phyloP scores from a whole-genome alignment of 2,113 vertebrate genomes.

The Pavo muticus region DNA sequence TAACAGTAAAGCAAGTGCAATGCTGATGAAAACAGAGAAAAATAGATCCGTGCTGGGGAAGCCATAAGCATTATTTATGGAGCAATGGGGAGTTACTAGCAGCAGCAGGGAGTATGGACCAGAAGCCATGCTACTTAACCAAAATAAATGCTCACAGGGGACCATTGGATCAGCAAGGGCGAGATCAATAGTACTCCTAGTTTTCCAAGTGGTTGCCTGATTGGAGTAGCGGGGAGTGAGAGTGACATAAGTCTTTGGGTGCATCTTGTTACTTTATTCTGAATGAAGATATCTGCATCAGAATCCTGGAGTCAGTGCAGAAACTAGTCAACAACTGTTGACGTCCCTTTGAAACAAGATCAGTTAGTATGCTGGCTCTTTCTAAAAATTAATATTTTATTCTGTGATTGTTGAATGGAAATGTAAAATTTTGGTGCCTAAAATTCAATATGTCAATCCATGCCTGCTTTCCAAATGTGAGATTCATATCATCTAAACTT shows the following conservation, averaged over 20 bases:
- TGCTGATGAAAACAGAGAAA: conserved; percentile 32
- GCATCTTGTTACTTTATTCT: conserved; percentile 25
- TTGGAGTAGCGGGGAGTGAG: conserved; percentile 26
- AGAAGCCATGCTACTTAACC: conserved; percentile 61
- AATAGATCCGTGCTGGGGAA: conserved; percentile 44
- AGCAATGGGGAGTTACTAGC: conserved; percentile 56
- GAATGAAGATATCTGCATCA: conserved; percentile 1
- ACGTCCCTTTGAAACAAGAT: not conserved
- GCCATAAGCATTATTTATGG: conserved; percentile 60
- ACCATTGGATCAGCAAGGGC: conserved; percentile 57
- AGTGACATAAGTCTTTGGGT: conserved; percentile 46
- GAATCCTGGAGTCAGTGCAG: not conserved
- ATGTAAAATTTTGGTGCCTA: not conserved
- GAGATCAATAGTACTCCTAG: conserved; percentile 51
- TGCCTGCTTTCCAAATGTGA: not conserved
- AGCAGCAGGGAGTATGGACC: conserved; percentile 29
- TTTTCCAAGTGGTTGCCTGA: conserved; percentile 61
- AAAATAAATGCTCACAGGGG: conserved; percentile 62
- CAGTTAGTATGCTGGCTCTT: not conserved
- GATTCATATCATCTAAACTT: not conserved
- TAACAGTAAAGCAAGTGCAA: conserved; percentile 44
- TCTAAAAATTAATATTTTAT: not conserved
- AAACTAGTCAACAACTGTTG: not conserved
- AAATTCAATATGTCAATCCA: not conserved
- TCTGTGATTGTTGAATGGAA: not conserved